Base-by-base conservation (phyloP, 2,797 vertebrate genomes). In the Stomatorhinus walkeri region DNA sequence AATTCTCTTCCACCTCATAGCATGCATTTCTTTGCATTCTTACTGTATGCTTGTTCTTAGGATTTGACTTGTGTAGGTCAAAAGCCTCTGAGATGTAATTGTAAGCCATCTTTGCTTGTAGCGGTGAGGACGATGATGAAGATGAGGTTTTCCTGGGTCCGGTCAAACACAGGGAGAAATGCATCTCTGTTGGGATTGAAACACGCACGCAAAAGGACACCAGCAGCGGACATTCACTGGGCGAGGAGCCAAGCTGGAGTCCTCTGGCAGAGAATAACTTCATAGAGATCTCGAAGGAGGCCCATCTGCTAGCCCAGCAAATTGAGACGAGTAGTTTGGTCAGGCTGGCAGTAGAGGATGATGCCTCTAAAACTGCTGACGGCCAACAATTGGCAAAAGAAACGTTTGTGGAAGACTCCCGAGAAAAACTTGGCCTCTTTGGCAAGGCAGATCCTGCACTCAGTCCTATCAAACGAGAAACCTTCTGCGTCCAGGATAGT, bases 81-180 rank as follows among this genome's bases (percentile, higher is more conserved):
- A 36, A n/a, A 48, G 8, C 46, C 19, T n/a, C 2, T 52, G 46
- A 19, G 76, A 9, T 83, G n/a, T 89, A 43, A 79, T 16, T 59
- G 46, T 72, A 6, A 89, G 9, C 56, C 10, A 7, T 88, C 46
- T 90, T 88, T 84, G 52, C 68, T 64, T 89, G 2, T 89, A 99
- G 98, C 91, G 96, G 92, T 85, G 95, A 95, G 22, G 93, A 93
- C 1, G 79, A 92, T 46, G 90, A 91, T 54, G 95, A 96, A 3
- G 96, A 97, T 28, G 97, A 99, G 90, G 97, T 99, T 52, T 99
- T 99, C 89, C 1, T 96, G 49, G 97, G 96, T 56, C 95, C 96
- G 0, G 0, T 96, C 4, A 90, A 94, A 14, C 95, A 96, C 81
- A 95, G 93, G 89, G 96, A 98, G 90, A 95, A 91, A 86, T 96